phyloP scores from a whole-genome alignment of 2,113 vertebrate genomes.

The Syngnathus scovelli region DNA sequence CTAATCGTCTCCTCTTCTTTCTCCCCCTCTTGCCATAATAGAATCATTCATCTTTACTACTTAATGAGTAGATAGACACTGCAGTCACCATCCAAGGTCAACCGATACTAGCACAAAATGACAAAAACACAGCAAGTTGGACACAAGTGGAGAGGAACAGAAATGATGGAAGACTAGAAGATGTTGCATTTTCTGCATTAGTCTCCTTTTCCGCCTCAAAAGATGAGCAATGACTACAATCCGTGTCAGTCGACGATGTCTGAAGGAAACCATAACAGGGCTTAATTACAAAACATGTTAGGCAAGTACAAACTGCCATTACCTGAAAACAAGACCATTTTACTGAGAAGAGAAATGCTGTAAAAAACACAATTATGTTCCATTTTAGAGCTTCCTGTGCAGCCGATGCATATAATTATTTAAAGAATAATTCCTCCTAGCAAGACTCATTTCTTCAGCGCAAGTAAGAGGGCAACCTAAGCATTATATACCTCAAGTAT shows the following conservation, averaged over 20 bases:
- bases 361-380: conserved; percentile 11
- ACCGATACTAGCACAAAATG: conserved; percentile 42
- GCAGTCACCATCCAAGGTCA: conserved; percentile 69
- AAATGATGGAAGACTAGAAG: neutral
- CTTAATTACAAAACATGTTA: conserved; percentile 57
- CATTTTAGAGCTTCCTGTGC: conserved; percentile 26
- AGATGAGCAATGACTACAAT: conserved; percentile 42
- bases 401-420: conserved; percentile 41
- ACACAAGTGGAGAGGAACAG: conserved; percentile 29
- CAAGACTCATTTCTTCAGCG: conserved; percentile 26
- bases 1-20: conserved; percentile 69
- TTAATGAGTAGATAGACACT: conserved; percentile 71
- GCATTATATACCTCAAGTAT: conserved; percentile 18
- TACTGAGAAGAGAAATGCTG: conserved; percentile 1
- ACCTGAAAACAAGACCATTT: conserved; percentile 32
- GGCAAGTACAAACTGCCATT: conserved; percentile 46
- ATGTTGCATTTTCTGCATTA: too few species aligned
- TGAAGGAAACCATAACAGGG: conserved; percentile 52
- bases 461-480: conserved; percentile 40
- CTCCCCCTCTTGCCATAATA: conserved; percentile 61
- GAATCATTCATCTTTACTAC: conserved; percentile 74
- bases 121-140: conserved; percentile 35
- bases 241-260: conserved; percentile 38
- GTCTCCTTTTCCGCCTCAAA: conserved; percentile 28
- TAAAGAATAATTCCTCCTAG: conserved; percentile 31